Evolutionary conservation across 2,113 vertebrate species (phyloP).

Genomic region (Oryzias javanicus): DNA sequence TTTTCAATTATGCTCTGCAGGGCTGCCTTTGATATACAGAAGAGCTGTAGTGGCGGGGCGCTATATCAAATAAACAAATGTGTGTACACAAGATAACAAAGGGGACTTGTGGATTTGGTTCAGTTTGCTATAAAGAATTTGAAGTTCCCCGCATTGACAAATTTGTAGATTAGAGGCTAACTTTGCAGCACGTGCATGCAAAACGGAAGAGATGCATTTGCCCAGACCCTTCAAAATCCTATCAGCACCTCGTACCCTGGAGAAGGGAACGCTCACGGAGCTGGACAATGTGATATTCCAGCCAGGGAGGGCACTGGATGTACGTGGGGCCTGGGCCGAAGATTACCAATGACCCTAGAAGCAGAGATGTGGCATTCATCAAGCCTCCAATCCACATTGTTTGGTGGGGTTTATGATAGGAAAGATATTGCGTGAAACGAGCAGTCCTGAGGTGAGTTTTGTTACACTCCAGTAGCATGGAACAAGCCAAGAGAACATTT

Average conservation of each 20-base stretch:
- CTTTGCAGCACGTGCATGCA: constrained; percentile 26
- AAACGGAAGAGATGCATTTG: constrained; percentile 11
- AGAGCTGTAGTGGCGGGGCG: constrained; percentile 60
- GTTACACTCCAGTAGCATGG: constrained; percentile 43
- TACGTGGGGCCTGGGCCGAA: constrained; percentile 45
- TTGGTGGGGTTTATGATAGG: constrained; percentile 56
- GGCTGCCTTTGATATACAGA: constrained; percentile 73
- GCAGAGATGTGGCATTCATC: constrained; percentile 56
- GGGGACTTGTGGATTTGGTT: constrained; percentile 67
- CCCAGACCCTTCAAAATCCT: constrained; percentile 17
- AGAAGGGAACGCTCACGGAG: constrained; percentile 17
- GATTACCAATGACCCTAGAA: constrained; percentile 56
- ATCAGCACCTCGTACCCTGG: constrained; percentile 34
- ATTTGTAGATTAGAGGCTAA: constrained; percentile 55
- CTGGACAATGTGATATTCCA: constrained; percentile 42
- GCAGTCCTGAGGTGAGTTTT: constrained; percentile 49
- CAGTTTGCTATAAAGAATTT: constrained; percentile 54
- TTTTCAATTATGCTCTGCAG: constrained; percentile 73
- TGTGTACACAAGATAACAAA: constrained; percentile 76
- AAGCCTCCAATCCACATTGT: constrained; percentile 61
- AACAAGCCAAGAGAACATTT: constrained; percentile 7
- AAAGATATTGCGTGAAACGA: constrained; percentile 22
- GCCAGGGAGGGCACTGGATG: constrained; percentile 43
- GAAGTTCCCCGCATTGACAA: constrained; percentile 54
- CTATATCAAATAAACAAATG: constrained; percentile 77